phyloP scores from a whole-genome alignment of 2,113 vertebrate species.

The Eptatretus burgeri region DNA sequence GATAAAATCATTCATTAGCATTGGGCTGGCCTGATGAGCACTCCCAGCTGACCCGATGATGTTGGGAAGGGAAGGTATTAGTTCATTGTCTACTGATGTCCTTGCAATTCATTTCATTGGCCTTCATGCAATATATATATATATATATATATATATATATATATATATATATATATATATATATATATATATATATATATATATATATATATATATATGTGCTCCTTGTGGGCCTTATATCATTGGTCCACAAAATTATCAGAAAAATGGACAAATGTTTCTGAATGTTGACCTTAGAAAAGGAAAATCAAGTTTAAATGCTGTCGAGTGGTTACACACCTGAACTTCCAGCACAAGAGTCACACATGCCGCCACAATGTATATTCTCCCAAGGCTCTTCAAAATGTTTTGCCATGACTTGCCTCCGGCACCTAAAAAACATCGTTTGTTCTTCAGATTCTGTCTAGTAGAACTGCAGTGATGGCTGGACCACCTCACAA shows the following conservation, averaged over 20 bases:
- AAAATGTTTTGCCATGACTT: slow-evolving; percentile 60
- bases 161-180: not conserved
- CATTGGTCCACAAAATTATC: not conserved
- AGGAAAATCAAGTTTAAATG: not conserved
- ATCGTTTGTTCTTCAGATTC: not conserved
- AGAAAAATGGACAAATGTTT: no score
- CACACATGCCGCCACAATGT: slow-evolving; percentile 59
- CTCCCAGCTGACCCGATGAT: no score
- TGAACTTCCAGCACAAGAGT: slow-evolving; percentile 31
- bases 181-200: not conserved
- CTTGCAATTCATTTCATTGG: no score
- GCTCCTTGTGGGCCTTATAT: not conserved
- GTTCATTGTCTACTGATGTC: no score
- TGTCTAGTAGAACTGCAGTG: not conserved
- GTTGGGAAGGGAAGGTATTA: no score
- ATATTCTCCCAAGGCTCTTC: slow-evolving; percentile 71
- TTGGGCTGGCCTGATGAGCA: no score
- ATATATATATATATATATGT: not conserved
- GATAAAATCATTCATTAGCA: no score
- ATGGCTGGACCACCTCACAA: not conserved
- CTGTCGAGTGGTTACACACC: slow-evolving; percentile 20
- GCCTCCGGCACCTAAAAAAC: slow-evolving; percentile 41
- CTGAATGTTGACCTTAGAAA: no score
- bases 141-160: not conserved
- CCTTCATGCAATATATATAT: not conserved